Conservation (phyloP, 2,888 invertebrate genomes). For the Caenorhabditis afra region DNA sequence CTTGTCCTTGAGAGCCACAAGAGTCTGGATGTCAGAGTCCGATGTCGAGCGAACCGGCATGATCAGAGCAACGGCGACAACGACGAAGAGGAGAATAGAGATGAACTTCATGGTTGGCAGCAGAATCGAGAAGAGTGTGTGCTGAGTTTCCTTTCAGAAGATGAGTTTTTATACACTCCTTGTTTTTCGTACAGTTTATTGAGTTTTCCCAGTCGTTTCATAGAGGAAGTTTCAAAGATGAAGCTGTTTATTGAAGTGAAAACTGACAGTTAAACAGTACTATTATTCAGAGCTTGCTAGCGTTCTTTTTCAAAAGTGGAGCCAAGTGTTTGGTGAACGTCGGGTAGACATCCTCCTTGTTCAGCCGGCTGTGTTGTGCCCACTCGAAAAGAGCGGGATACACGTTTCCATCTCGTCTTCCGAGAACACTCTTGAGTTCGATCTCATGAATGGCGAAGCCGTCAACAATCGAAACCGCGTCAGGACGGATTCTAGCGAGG, state of each 20-base stretch:
- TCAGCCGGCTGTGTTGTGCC: slow-evolving; percentile 57
- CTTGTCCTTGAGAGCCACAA: slow-evolving; percentile 13
- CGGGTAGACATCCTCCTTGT: slow-evolving; percentile 48
- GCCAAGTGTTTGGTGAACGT: slow-evolving; percentile 52
- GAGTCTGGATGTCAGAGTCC: neutral
- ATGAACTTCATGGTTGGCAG: neutral
- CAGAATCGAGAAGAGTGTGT: no score
- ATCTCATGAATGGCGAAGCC: slow-evolving; percentile 86
- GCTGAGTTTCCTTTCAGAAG: no score
- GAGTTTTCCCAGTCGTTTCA: no score
- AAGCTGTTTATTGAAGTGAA: slow-evolving; percentile 1
- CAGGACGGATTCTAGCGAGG: slow-evolving; percentile 87
- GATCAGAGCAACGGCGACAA: neutral
- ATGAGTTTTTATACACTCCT: no score
- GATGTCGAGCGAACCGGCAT: neutral
- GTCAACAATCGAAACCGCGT: slow-evolving; percentile 92
- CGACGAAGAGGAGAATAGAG: neutral
- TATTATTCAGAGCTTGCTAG: slow-evolving; percentile 14
- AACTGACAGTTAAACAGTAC: neutral
- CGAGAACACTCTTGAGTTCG: slow-evolving; percentile 80
- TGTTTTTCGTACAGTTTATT: no score
- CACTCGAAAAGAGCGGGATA: slow-evolving; percentile 79
- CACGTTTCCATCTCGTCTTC: slow-evolving; percentile 81
- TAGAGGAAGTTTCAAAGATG: no score
- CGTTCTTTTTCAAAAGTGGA: slow-evolving; percentile 42